A percentile compares a stretch with the other conserved stretches of the same genome.
Evolutionary conservation across 1,140 invertebrate genomes (phyloP).

Genomic region (Armadillidium nasatum): DNA sequence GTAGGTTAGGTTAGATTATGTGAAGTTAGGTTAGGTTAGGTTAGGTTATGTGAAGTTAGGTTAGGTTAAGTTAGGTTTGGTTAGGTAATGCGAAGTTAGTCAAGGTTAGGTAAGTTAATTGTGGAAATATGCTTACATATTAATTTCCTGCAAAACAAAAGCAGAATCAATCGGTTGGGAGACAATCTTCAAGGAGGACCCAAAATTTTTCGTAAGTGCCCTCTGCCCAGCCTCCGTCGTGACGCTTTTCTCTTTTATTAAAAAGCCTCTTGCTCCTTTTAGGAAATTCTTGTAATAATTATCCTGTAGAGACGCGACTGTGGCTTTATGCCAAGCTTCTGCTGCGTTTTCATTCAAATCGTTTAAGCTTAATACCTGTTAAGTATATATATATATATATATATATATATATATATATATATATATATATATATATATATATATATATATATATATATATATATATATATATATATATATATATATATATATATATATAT

Average conservation of each 20-base stretch:
- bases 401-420: constrained; percentile 15
- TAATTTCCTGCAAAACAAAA: neutral
- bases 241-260: neutral
- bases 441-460: constrained; percentile 15
- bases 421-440: constrained; percentile 8
- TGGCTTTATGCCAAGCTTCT: neutral
- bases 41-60: no score
- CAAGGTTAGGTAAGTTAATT: no score
- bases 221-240: neutral
- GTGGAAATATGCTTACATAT: no score
- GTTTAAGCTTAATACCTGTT: neutral
- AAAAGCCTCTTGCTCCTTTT: neutral
- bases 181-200: neutral
- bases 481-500: constrained; percentile 1
- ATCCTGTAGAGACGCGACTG: neutral
- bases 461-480: constrained; percentile 13
- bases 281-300: neutral
- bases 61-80: no score
- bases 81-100: no score
- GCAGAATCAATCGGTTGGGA: neutral
- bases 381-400: neutral
- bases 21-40: no score
- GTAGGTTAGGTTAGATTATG: no score
- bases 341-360: neutral
- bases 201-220: neutral